Evolutionary conservation across 1,140 invertebrate genomes (phyloP).

Genomic region (Oryctes rhinoceros): DNA sequence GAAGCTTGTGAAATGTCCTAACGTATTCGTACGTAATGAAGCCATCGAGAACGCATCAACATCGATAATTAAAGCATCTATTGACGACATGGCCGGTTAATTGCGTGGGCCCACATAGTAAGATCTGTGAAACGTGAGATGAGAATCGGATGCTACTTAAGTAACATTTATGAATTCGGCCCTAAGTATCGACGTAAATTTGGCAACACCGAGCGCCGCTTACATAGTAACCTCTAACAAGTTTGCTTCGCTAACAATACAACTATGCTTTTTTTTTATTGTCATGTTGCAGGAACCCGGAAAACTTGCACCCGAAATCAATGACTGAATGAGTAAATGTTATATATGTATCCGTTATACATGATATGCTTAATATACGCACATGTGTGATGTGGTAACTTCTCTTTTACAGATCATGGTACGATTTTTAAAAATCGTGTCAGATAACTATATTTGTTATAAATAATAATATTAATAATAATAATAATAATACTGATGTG

Average conservation of each 20-base stretch:
- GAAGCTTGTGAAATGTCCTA: too few relatives aligned
- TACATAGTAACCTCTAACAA: slow-evolving; percentile 3
- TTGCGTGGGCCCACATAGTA: too few relatives aligned
- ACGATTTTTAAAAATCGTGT: slow-evolving; percentile 6
- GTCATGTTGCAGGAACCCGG: slow-evolving; percentile 28
- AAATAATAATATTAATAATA: neutral
- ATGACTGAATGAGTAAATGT: slow-evolving; percentile 23
- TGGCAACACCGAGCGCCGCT: neutral
- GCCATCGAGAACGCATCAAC: too few relatives aligned
- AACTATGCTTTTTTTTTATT: slow-evolving; percentile 23
- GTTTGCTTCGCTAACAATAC: slow-evolving; percentile 3
- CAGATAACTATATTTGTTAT: neutral
- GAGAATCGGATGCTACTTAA: too few relatives aligned
- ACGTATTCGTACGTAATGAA: too few relatives aligned
- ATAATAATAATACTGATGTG: slow-evolving; percentile 4
- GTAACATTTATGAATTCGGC: too few relatives aligned
- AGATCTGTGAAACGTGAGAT: too few relatives aligned
- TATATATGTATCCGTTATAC: neutral
- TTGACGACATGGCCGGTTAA: too few relatives aligned
- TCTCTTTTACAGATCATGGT: neutral
- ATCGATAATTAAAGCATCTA: too few relatives aligned
- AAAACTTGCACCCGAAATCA: neutral
- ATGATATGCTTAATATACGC: slow-evolving; percentile 10
- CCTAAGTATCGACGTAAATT: neutral
- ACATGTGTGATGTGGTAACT: neutral